A percentile compares a stretch with the other conserved stretches of the same genome.
phyloP scores from a whole-genome alignment of 1,140 invertebrate genomes.

The Antheraea pernyi region DNA sequence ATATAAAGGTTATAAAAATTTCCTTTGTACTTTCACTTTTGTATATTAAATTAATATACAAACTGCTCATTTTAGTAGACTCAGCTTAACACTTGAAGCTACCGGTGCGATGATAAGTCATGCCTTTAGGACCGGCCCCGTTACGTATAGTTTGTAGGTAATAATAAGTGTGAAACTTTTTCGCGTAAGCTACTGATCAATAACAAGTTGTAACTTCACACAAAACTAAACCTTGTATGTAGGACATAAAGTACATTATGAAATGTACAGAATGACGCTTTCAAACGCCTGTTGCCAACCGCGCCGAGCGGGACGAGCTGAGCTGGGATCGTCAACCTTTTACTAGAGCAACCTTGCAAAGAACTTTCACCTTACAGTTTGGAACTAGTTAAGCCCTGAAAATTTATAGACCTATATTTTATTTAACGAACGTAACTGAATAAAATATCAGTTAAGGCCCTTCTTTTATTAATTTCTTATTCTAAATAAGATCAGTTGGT shows the following conservation, averaged over 20 bases:
- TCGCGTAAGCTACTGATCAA: conserved; percentile 54
- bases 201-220: conserved; percentile 27
- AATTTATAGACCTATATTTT: not conserved
- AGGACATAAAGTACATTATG: conserved; percentile 22
- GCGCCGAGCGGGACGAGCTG: conserved; percentile 35
- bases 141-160: conserved; percentile 15
- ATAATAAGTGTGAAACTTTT: conserved; percentile 58
- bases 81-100: not conserved
- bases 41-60: too few species aligned
- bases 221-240: conserved; percentile 24
- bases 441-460: not conserved
- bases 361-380: conserved; percentile 52
- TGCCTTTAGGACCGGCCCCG: not conserved
- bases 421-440: not conserved
- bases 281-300: conserved; percentile 71
- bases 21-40: too few species aligned
- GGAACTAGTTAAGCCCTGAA: conserved; percentile 4
- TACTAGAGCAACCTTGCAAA: conserved; percentile 53
- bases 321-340: conserved; percentile 65
- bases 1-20: too few species aligned
- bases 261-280: conserved; percentile 32
- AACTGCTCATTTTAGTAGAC: not conserved
- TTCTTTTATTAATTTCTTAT: not conserved
- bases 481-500: too few species aligned
- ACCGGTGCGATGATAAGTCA: conserved; percentile 3